Evolutionary conservation across 1,140 invertebrate species (phyloP), one percentile per base, ranked within the genome.

Genomic region (Sitobion miscanthi): DNA sequence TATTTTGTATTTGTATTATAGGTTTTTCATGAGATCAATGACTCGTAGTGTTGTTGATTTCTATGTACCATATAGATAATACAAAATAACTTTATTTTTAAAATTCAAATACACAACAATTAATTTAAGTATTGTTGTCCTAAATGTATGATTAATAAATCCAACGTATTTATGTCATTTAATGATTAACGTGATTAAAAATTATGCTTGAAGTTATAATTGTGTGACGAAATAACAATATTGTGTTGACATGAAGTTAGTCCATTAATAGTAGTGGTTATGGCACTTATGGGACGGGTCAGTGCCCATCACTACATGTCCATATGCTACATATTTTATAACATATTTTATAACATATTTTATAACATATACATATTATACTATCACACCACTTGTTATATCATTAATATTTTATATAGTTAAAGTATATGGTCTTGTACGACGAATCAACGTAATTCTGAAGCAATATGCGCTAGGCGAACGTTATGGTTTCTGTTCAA

Each of bases 341-440:
- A 62, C 25, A 42, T 42, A 42, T n/a, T 35, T 35, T 62, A 62
- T 62, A 23, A 62, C 25, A 42, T 42, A 42, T n/a, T 35, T 35
- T 62, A 62, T 62, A 23, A 62, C 25, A 42, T 42, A 42, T n/a
- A 69, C 2, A 69, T 17, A 54, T 2, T 52, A 52, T 77, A n/a
- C 62, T n/a, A 77, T n/a, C 17, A 77, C 5, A 35, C 14, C 62
- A 14, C 30, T 77, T 14, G n/a, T n/a, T 77, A 77, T n/a, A 35
- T 35, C 62, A 77, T 77, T 77, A 77, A 77, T 35, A 77, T 77
- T 77, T 77, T 77, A 77, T 77, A 77, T n/a, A 77, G n/a, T 77
- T n/a, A n/a, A n/a, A n/a, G 30, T 69, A 77, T 69, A 77, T 14
- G 1, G 11, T 17, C 14, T 77, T 77, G 14, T 77, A 17, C 62